phyloP scores from a whole-genome alignment of 1,140 invertebrate species.

The Sitobion miscanthi region DNA sequence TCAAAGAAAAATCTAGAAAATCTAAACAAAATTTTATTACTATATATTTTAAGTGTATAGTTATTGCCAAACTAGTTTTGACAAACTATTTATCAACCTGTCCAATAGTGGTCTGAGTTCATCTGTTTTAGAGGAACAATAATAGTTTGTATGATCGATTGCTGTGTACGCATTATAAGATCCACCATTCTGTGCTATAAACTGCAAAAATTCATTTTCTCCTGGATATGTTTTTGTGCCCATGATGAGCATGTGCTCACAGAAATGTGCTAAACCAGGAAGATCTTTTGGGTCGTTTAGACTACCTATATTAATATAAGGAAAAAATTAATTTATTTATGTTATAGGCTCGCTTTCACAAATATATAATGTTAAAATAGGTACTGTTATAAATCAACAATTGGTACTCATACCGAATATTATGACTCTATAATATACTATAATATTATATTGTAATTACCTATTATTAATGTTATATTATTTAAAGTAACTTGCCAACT shows the following conservation, averaged over 20 bases:
- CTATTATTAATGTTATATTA: not conserved
- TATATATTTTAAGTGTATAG: not conserved
- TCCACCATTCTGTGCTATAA: conserved; percentile 89
- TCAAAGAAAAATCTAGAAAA: conserved; percentile 95
- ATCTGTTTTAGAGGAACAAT: conserved; percentile 90
- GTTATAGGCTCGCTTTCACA: not conserved
- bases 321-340: conserved; percentile 26
- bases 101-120: conserved; percentile 81
- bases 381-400: no score
- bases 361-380: no score
- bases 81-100: conserved; percentile 67
- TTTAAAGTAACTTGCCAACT: conserved; percentile 69
- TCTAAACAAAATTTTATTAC: conserved; percentile 64
- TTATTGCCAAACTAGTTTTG: conserved; percentile 10
- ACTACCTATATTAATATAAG: conserved; percentile 67
- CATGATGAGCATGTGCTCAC: conserved; percentile 97
- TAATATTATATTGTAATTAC: no score
- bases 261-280: conserved; percentile 94
- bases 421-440: no score
- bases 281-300: conserved; percentile 87
- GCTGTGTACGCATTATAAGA: conserved; percentile 87
- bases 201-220: conserved; percentile 92
- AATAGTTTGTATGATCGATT: conserved; percentile 89
- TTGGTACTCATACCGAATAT: no score
- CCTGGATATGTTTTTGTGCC: conserved; percentile 93